Evolutionary conservation across 2,888 invertebrate species (phyloP), one percentile per base, ranked within the genome.

Genomic region (Gymnosoma rotundatum): DNA sequence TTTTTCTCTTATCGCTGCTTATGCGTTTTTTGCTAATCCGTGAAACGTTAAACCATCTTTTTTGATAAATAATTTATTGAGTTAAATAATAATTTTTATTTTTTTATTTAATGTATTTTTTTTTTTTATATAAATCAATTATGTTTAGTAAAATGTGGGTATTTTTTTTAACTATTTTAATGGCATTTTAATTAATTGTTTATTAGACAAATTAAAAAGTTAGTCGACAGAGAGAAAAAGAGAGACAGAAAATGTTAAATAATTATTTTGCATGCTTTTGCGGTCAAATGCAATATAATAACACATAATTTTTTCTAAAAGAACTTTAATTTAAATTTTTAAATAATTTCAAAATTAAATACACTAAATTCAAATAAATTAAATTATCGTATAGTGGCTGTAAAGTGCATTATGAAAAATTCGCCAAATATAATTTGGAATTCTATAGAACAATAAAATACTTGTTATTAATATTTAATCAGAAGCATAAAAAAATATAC

Each of bases 111-210:
- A n/a, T n/a, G n/a, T n/a, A n/a, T n/a, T n/a, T n/a, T 42, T 60
- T 8, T 12, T n/a, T 16, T 60, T 12, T 9, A 16, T 6, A 52
- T 70, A 70, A 75, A 82, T 82, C 70, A 75, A 82, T 70, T 82
- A 64, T 58, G n/a, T 61, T 63, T 54, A 50, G 61, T 36, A 54
- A 63, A 45, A 32, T 54, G 52, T n/a, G 10, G 38, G 21, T 56
- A 56, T 74, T 42, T 16, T 60, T 16, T 18, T 42, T 50, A 64
- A 32, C 25, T 70, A 52, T 82, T 76, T 64, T 20, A 69, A 63
- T 76, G 64, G 72, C 70, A 72, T 70, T 76, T 82, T 76, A 82
- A 82, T 69, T 82, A 82, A 66, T 76, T 76, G 75, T 64, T 76
- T 56, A 70, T 82, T 76, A 70, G 58, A 45, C 75, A 76, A 82